phyloP scores from a whole-genome alignment of 1,140 invertebrate species.

The Scaptomyza graminum region DNA sequence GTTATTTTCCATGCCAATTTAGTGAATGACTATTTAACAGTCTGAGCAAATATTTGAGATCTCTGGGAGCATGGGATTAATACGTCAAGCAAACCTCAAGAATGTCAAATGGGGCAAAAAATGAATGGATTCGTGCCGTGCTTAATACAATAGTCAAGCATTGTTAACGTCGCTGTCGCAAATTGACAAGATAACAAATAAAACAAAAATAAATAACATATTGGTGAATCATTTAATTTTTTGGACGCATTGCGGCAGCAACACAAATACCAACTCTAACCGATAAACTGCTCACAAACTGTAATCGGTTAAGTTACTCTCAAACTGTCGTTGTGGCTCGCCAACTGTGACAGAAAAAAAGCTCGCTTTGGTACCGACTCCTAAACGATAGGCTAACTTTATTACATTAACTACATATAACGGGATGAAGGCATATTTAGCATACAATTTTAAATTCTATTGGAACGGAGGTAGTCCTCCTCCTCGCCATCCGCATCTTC shows the following conservation, averaged over 20 bases:
- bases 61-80: slow-evolving; percentile 18
- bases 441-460: slow-evolving; percentile 58
- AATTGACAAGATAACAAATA: slow-evolving; percentile 68
- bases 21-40: slow-evolving; percentile 70
- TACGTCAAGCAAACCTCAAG: slow-evolving; percentile 39
- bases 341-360: slow-evolving; percentile 55
- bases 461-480: slow-evolving; percentile 70
- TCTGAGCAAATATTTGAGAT: slow-evolving; percentile 69
- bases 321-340: neutral
- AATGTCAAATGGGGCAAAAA: neutral
- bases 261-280: slow-evolving; percentile 10
- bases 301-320: neutral
- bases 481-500: slow-evolving; percentile 70
- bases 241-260: slow-evolving; percentile 63
- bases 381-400: slow-evolving; percentile 47
- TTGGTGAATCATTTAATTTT: slow-evolving; percentile 55
- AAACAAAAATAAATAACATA: slow-evolving; percentile 46
- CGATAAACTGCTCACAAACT: neutral
- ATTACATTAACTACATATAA: slow-evolving; percentile 43
- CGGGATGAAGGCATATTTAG: slow-evolving; percentile 13
- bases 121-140: neutral
- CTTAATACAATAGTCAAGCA: slow-evolving; percentile 45
- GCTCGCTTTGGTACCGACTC: slow-evolving; percentile 28
- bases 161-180: slow-evolving; percentile 31
- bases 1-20: slow-evolving; percentile 62